These are phyloP conservation scores for Drosophila repletoides DNA, from an alignment of 1,140 invertebrate species.

Conservation along the genomic window DNA sequence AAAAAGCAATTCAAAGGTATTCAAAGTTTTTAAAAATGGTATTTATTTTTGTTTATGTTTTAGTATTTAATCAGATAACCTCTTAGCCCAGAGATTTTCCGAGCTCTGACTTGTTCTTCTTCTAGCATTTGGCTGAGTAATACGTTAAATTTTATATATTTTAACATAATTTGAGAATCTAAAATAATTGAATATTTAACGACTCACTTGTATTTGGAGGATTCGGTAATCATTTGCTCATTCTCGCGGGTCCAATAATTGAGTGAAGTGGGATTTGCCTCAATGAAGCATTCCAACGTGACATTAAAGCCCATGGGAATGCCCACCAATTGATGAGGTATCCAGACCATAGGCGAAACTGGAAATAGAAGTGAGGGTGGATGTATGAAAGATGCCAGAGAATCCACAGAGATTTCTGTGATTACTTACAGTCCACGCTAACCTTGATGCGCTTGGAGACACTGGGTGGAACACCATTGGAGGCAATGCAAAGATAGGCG, in stretches of 20 bases:
- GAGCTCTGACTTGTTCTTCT: no score
- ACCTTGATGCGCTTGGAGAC: slow-evolving; percentile 96
- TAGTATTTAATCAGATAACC: no score
- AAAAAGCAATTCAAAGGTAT: no score
- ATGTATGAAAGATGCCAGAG: neutral
- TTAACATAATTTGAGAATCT: no score
- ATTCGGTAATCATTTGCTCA: slow-evolving; percentile 94
- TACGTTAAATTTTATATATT: no score
- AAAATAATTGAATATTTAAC: no score
- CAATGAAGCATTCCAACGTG: slow-evolving; percentile 93
- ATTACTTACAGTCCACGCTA: slow-evolving; percentile 95
- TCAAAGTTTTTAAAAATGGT: no score
- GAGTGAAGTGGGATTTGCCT: slow-evolving; percentile 94
- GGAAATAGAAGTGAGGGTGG: no score
- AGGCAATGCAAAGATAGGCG: slow-evolving; percentile 93
- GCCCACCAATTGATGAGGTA: slow-evolving; percentile 94
- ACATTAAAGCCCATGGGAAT: slow-evolving; percentile 91
- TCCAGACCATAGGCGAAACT: slow-evolving; percentile 93
- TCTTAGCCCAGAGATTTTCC: no score
- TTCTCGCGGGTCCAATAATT: slow-evolving; percentile 96
- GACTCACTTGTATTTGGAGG: slow-evolving; percentile 88
- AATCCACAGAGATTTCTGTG: neutral
- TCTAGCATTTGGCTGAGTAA: no score
- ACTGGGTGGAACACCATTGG: slow-evolving; percentile 89
- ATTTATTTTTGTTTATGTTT: no score